A percentile compares a stretch with the other conserved stretches of the same genome.
These are phyloP conservation scores for Odontocolon sp. DNA, from an alignment of 2,888 invertebrate genomes.

Conservation along the genomic window DNA sequence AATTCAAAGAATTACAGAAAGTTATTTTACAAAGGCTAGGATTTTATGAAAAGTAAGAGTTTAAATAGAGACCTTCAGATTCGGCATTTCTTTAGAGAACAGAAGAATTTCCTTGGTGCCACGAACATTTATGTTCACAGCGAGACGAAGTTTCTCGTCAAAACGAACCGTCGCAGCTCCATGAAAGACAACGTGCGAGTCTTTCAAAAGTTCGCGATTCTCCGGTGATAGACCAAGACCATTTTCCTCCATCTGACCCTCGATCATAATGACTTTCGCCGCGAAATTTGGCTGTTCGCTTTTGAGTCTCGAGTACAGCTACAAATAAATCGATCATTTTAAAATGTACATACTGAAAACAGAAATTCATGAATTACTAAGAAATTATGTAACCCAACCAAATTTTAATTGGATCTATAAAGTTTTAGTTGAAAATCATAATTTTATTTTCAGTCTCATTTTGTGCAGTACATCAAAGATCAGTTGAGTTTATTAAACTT, in stretches of 20 bases:
- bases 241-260: conserved; percentile 82
- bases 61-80: conserved; percentile 83
- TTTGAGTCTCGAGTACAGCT: conserved; percentile 83
- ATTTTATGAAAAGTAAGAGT: not conserved
- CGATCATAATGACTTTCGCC: conserved; percentile 83
- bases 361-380: not conserved
- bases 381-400: not conserved
- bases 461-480: not conserved
- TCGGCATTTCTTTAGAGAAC: conserved; percentile 85
- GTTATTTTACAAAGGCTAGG: too few relatives aligned
- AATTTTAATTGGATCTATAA: too few relatives aligned
- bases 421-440: too few relatives aligned
- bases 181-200: conserved; percentile 87
- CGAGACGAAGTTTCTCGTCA: conserved; percentile 86
- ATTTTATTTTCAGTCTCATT: too few relatives aligned
- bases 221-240: conserved; percentile 82
- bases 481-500: conserved; percentile 59
- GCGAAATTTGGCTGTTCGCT: conserved; percentile 81
- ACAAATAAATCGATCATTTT: not conserved
- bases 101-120: conserved; percentile 85
- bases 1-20: not conserved
- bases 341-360: not conserved
- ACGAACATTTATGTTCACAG: conserved; percentile 87
- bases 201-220: conserved; percentile 81
- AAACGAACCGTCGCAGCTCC: conserved; percentile 90